These are phyloP conservation scores for Trematocara variabile DNA, from an alignment of 2,113 vertebrate genomes.

Conservation along the genomic window DNA sequence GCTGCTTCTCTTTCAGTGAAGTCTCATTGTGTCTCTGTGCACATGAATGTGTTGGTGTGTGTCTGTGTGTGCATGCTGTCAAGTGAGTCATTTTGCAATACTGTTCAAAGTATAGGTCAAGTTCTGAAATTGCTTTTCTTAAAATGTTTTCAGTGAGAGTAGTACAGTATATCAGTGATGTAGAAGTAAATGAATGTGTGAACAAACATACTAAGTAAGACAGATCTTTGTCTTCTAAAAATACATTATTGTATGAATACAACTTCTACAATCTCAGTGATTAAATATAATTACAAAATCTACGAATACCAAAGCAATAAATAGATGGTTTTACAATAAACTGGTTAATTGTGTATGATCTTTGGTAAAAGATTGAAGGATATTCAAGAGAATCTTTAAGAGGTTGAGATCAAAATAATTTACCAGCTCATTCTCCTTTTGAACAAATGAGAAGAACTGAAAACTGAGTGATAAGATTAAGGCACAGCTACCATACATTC, in stretches of 20 bases:
- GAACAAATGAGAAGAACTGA: not conserved
- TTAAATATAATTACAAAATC: not conserved
- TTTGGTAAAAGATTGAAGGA: not conserved
- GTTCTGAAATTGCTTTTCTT: not conserved
- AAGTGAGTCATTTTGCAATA: conserved; percentile 4
- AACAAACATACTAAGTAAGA: not conserved
- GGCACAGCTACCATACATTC: not conserved
- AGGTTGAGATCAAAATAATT: not conserved
- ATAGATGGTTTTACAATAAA: not conserved
- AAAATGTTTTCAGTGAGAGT: not conserved
- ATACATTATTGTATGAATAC: not conserved
- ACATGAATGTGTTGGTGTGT: not conserved
- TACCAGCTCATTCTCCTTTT: not conserved
- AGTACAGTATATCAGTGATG: not conserved
- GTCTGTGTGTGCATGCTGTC: not conserved
- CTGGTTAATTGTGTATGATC: not conserved
- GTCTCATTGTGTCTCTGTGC: conserved; percentile 49
- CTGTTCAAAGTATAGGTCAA: not conserved
- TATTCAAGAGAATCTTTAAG: not conserved
- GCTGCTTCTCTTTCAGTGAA: conserved; percentile 58
- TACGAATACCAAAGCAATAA: not conserved
- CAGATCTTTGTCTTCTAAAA: not conserved
- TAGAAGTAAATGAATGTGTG: not conserved
- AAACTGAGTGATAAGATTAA: not conserved
- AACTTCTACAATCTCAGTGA: not conserved